Base-by-base conservation (phyloP, 2,797 vertebrate species). In the Gila robusta region DNA sequence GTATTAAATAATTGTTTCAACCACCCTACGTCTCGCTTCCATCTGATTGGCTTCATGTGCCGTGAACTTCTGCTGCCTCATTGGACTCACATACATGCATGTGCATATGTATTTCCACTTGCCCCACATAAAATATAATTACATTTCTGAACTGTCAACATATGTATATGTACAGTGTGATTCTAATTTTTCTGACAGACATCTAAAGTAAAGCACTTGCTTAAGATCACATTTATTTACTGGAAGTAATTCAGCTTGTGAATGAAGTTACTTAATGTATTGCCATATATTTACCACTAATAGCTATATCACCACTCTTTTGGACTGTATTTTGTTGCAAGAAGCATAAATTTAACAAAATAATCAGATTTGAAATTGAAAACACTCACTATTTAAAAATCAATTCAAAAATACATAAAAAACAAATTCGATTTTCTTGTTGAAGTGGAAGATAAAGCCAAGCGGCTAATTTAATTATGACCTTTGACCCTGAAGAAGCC, bases 41-140 rank as follows among this genome's bases (percentile, higher is more conserved):
- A 84, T 86, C 17, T 26, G 86, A 91, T 84, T 90, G 54, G 80
- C 85, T 91, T 89, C 89, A 86, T 92, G 90, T 91, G 89, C 89
- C 81, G 81, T 93, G 90, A 93, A 92, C 79, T 64, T 72, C 49
- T 66, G 70, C 87, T 71, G 82, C 90, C 91, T 85, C 71, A 49
- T 85, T 87, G 82, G 90, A 88, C 83, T 73, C 87, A 84, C 80
- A 79, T 37, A 14, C 35, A 62, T 62, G 11, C 8, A 70, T 72
- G 67, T 78, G 86, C 79, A 77, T 77, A 87, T 91, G 88, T 91
- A 87, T 39, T 17, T 91, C 49, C 26, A 64, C 28, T 84, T 67
- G 52, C n/a, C 52, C 52, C 41, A 54, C 47, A 62, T 80, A 44
- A 70, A 28, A 66, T 37, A 32, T 19, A 28, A 81, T 79, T 71